These are phyloP conservation scores for Polydrusus tereticollis DNA, from an alignment of 2,888 invertebrate species.

Conservation along the genomic window DNA sequence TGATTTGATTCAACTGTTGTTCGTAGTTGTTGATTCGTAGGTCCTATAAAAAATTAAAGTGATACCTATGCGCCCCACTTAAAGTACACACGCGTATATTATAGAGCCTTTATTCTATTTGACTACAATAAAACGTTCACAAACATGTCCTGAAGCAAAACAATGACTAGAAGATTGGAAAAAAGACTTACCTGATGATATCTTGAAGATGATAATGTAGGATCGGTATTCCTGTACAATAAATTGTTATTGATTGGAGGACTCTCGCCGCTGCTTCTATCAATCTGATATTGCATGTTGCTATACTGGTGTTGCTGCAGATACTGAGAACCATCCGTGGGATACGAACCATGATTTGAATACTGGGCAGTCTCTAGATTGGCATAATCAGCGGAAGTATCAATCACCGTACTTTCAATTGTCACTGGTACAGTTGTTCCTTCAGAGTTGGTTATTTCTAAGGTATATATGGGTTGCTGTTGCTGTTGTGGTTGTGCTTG, in stretches of 20 bases:
- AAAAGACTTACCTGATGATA: conserved; percentile 60
- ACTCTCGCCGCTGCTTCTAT: conserved; percentile 63
- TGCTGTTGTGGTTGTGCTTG: conserved; percentile 18
- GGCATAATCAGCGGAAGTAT: conserved; percentile 71
- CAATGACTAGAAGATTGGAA: background rate
- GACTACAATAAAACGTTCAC: background rate
- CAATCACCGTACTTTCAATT: conserved; percentile 46
- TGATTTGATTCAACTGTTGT: conserved; percentile 72
- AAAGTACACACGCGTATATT: too few species aligned
- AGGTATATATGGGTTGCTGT: conserved; percentile 31
- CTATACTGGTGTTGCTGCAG: conserved; percentile 59
- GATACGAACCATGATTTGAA: conserved; percentile 52
- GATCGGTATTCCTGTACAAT: conserved; percentile 75
- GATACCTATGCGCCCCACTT: background rate
- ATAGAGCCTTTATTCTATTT: background rate
- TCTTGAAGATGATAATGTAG: conserved; percentile 75
- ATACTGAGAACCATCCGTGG: conserved; percentile 58
- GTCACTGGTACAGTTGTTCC: conserved; percentile 41
- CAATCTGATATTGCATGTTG: conserved; percentile 49
- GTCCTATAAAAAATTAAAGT: conserved; percentile 24
- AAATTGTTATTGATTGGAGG: conserved; percentile 69
- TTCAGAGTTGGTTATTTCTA: conserved; percentile 30
- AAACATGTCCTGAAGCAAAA: background rate
- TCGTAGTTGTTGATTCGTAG: conserved; percentile 28
- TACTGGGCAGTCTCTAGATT: conserved; percentile 75